phyloP scores from a whole-genome alignment of 2,888 invertebrate genomes.

The Perizoma flavofasciatum region DNA sequence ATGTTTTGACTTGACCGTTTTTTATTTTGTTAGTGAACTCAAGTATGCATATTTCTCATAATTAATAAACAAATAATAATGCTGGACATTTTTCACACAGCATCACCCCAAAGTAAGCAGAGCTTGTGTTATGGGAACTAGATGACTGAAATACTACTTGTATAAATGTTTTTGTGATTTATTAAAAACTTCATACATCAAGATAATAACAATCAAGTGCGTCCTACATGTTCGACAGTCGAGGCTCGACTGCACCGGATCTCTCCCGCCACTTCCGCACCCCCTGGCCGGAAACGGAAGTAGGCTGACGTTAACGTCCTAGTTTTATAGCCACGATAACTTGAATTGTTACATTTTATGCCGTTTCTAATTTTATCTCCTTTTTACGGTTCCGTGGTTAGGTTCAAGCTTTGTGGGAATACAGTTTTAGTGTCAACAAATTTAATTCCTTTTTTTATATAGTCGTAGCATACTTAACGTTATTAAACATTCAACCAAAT shows the following conservation, averaged over 20 bases:
- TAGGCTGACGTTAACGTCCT: conserved; percentile 45
- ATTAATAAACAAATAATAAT: too few relatives aligned
- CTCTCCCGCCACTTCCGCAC: conserved; percentile 36
- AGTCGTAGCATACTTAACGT: too few relatives aligned
- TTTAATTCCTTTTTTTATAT: not conserved
- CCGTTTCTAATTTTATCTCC: conserved; percentile 33
- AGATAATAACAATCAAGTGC: conserved; percentile 8
- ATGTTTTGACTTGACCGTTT: too few relatives aligned
- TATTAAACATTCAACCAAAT: too few relatives aligned
- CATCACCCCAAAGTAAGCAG: too few relatives aligned
- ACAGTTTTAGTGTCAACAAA: conserved; percentile 6
- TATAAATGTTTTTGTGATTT: too few relatives aligned
- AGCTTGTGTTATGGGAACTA: too few relatives aligned
- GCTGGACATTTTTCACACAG: too few relatives aligned
- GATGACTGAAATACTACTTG: too few relatives aligned
- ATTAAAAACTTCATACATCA: too few relatives aligned
- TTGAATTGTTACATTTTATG: conserved; percentile 37
- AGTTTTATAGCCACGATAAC: conserved; percentile 43
- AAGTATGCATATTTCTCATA: too few relatives aligned
- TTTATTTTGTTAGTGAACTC: too few relatives aligned
- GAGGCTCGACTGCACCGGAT: conserved; percentile 42
- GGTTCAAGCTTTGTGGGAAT: conserved; percentile 1
- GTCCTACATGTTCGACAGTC: conserved; percentile 48
- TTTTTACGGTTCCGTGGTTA: conserved; percentile 29
- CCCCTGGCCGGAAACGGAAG: conserved; percentile 45